These are phyloP conservation scores for Congeria kusceri DNA, from an alignment of 2,888 invertebrate species.

Conservation along the genomic window DNA sequence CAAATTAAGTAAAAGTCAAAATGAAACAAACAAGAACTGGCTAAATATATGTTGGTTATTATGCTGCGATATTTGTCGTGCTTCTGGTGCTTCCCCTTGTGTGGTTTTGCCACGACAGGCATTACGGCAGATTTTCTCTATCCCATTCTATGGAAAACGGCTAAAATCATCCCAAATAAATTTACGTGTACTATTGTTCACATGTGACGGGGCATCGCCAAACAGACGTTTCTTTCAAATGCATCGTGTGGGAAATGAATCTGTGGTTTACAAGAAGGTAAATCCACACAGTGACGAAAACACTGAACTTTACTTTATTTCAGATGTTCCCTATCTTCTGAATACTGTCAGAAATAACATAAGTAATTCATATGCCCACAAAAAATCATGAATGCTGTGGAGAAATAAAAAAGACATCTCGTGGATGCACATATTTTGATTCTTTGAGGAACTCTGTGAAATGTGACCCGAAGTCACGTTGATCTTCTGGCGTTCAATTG, in stretches of 20 bases:
- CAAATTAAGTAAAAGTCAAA: not conserved
- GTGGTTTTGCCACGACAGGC: conserved; percentile 29
- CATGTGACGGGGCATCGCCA: conserved; percentile 23
- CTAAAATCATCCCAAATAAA: not conserved
- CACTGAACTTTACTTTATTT: conserved; percentile 56
- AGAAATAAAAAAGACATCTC: conserved; percentile 39
- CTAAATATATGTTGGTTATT: not conserved
- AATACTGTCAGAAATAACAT: conserved; percentile 62
- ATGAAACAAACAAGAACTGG: not conserved
- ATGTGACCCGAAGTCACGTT: conserved; percentile 37
- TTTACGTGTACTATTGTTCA: conserved; percentile 15
- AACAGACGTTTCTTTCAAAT: not conserved
- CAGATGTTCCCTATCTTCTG: conserved; percentile 56
- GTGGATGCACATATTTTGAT: conserved; percentile 55
- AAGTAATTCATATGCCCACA: conserved; percentile 54
- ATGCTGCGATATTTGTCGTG: not conserved
- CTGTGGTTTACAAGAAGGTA: not conserved
- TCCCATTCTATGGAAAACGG: conserved; percentile 19
- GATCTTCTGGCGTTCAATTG: conserved; percentile 21
- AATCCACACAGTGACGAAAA: conserved; percentile 7
- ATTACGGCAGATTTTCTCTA: conserved; percentile 25
- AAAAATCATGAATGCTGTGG: conserved; percentile 49
- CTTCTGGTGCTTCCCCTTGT: conserved; percentile 12
- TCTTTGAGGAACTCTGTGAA: conserved; percentile 50
- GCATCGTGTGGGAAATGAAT: not conserved